A percentile compares a stretch with the other conserved stretches of the same genome.
Evolutionary conservation across 30 jellyfish, hydroid and myxozoan species (phyloP).

Genomic region (Cassiopea andromeda): DNA sequence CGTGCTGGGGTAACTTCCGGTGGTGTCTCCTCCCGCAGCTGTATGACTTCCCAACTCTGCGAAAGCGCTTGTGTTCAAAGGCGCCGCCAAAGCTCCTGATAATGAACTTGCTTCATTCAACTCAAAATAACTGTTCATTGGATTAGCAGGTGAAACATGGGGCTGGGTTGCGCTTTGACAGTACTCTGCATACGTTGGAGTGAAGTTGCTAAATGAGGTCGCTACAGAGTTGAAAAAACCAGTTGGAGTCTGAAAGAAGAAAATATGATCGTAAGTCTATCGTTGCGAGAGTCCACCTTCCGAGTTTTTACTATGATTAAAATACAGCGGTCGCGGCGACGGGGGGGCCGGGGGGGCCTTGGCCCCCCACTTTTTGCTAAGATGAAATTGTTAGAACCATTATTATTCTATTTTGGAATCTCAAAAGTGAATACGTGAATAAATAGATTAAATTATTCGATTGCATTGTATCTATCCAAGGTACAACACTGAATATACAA

Average conservation of each 20-base stretch:
- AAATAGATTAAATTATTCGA: too few relatives aligned
- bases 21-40: constrained; percentile 14
- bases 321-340: too few relatives aligned
- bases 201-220: constrained; percentile 43
- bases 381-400: too few relatives aligned
- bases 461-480: too few relatives aligned
- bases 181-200: constrained; percentile 40
- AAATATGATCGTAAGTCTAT: background rate
- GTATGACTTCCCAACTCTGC: constrained; percentile 57
- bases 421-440: too few relatives aligned
- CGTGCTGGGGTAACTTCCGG: constrained; percentile 56
- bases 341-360: too few relatives aligned
- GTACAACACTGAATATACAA: too few relatives aligned
- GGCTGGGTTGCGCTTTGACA: constrained; percentile 57
- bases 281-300: background rate
- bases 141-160: constrained; percentile 33
- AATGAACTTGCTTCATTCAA: constrained; percentile 18
- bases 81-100: constrained; percentile 39
- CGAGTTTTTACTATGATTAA: too few relatives aligned
- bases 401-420: too few relatives aligned
- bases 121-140: constrained; percentile 56
- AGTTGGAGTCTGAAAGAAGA: constrained; percentile 49
- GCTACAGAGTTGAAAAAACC: constrained; percentile 44
- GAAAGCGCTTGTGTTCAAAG: constrained; percentile 39
- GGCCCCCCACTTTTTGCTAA: too few relatives aligned